Evolutionary conservation across 2,113 vertebrate genomes (phyloP).

Genomic region (Apteryx mantelli): DNA sequence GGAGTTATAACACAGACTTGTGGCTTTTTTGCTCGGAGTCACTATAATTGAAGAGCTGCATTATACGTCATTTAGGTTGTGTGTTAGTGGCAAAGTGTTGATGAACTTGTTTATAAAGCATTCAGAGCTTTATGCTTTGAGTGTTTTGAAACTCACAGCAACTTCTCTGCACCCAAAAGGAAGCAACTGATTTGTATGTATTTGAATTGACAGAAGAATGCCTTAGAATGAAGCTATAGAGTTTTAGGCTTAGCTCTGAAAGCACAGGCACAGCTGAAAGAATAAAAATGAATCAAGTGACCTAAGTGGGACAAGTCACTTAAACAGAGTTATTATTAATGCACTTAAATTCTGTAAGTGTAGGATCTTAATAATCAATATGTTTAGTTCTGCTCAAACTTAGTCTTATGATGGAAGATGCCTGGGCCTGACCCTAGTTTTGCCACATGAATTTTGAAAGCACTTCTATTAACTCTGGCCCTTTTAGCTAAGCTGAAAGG

Average conservation of each 20-base stretch:
- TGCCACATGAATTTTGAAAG: neutral
- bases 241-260: neutral
- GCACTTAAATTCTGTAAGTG: neutral
- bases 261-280: neutral
- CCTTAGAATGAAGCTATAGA: neutral
- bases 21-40: neutral
- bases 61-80: neutral
- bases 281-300: neutral
- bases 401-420: neutral
- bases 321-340: neutral
- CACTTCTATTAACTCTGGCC: neutral
- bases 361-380: neutral
- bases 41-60: neutral
- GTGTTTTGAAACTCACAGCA: neutral
- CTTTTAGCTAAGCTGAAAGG: neutral
- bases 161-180: neutral
- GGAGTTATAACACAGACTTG: neutral
- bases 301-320: neutral
- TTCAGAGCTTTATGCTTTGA: neutral
- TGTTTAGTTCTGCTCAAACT: neutral
- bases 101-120: neutral
- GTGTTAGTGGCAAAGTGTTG: neutral
- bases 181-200: neutral
- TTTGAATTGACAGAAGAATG: neutral
- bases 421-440: neutral